phyloP scores from a whole-genome alignment of 2,113 vertebrate species.

The Phyllostomus hastatus region DNA sequence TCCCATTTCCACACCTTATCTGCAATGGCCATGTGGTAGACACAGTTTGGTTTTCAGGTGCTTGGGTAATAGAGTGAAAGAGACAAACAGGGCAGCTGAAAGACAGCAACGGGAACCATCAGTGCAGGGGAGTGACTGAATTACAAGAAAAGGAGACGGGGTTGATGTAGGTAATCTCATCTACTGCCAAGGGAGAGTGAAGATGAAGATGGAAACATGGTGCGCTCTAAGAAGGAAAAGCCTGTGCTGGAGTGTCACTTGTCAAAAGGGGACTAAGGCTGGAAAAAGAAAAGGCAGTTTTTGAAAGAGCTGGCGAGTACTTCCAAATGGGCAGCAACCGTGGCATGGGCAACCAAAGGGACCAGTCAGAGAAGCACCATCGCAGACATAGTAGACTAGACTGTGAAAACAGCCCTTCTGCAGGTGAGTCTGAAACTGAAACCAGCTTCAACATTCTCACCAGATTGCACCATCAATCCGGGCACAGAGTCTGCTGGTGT shows the following conservation, averaged over 20 bases:
- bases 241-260: background rate
- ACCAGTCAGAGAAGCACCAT: rapidly evolving
- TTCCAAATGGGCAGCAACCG: background rate
- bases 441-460: background rate
- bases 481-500: background rate
- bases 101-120: background rate
- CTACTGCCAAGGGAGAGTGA: background rate
- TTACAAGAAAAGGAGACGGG: background rate
- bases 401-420: background rate
- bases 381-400: no score
- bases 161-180: background rate
- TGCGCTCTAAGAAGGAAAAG: background rate
- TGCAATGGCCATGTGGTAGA: background rate
- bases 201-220: background rate
- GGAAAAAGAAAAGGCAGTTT: background rate
- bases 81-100: background rate
- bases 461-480: background rate
- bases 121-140: background rate
- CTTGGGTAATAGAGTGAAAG: background rate
- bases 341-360: background rate
- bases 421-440: background rate
- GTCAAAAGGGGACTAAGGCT: background rate
- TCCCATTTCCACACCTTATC: background rate
- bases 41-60: background rate
- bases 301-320: background rate